Evolutionary conservation across 92 coral and sea anemone species (phyloP).

Genomic region (Palythoa grandiflora): DNA sequence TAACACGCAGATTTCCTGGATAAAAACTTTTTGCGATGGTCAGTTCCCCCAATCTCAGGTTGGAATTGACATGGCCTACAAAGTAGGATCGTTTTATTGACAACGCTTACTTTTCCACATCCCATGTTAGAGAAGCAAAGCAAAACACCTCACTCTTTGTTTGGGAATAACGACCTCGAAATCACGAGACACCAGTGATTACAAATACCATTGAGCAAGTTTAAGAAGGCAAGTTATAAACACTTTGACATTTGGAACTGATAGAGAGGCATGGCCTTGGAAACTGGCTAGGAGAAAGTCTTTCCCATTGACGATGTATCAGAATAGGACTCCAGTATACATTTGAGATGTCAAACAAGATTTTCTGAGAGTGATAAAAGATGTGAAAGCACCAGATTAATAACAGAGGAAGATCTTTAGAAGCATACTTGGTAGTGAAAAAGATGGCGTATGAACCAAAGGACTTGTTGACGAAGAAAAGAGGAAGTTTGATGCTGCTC

Average conservation of each 20-base stretch:
- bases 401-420: neutral
- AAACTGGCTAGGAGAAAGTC: conserved; percentile 19
- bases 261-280: conserved; percentile 30
- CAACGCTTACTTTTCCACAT: conserved; percentile 52
- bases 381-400: neutral
- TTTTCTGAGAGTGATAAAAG: neutral
- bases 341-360: conserved; percentile 28
- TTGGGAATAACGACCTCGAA: conserved; percentile 49
- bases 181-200: conserved; percentile 45
- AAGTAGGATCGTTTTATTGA: conserved; percentile 55
- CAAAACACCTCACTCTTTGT: conserved; percentile 48
- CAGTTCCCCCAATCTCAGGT: conserved; percentile 26
- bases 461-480: conserved; percentile 53
- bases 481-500: neutral
- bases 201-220: conserved; percentile 32
- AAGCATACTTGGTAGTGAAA: conserved; percentile 44
- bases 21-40: conserved; percentile 59
- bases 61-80: conserved; percentile 62
- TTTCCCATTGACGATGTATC: conserved; percentile 1
- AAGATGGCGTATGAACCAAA: conserved; percentile 48
- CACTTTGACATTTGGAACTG: conserved; percentile 28
- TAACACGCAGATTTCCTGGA: conserved; percentile 53
- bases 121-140: conserved; percentile 56
- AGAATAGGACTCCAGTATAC: conserved; percentile 28
- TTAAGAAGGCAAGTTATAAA: conserved; percentile 23